Percentiles rank a stretch among this genome's conserved stretches.
Conservation (phyloP, 2,113 vertebrate genomes). For the Hyla sarda region DNA sequence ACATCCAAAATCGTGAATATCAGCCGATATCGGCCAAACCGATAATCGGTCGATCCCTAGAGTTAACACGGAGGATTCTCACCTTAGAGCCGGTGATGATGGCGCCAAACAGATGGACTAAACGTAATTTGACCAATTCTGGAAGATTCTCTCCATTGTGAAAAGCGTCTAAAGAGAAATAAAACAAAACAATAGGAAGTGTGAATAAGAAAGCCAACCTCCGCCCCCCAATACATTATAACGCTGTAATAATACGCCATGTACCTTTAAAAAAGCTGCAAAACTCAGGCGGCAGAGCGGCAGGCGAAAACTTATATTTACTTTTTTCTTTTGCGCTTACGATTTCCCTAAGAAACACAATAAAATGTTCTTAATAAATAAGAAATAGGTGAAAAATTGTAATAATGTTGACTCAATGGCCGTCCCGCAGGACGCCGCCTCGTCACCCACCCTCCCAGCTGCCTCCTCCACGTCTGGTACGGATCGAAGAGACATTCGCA, state of each 20-base stretch:
- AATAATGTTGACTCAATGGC: no score
- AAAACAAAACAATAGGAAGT: no score
- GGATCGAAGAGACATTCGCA: conserved; percentile 93
- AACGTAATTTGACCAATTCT: conserved; percentile 73
- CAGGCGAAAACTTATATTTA: conserved; percentile 92
- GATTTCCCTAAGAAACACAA: conserved; percentile 79
- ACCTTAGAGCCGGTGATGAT: conserved; percentile 90
- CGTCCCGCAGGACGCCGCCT: no score
- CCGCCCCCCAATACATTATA: no score
- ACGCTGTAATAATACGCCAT: background rate
- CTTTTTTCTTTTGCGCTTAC: conserved; percentile 89
- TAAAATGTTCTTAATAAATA: background rate
- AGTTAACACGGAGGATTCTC: background rate
- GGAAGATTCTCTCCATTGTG: conserved; percentile 76
- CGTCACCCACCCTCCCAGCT: conserved; percentile 82
- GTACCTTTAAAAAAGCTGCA: conserved; percentile 85
- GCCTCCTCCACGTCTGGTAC: conserved; percentile 92
- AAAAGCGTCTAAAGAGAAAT: conserved; percentile 76
- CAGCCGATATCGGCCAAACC: no score
- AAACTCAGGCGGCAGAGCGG: conserved; percentile 81
- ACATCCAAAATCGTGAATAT: no score
- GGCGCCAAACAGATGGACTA: conserved; percentile 89
- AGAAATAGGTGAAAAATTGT: background rate
- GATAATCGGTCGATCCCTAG: no score
- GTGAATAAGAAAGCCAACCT: no score